Conservation (phyloP, 2,888 invertebrate genomes). For the Nephrotoma appendiculata region DNA sequence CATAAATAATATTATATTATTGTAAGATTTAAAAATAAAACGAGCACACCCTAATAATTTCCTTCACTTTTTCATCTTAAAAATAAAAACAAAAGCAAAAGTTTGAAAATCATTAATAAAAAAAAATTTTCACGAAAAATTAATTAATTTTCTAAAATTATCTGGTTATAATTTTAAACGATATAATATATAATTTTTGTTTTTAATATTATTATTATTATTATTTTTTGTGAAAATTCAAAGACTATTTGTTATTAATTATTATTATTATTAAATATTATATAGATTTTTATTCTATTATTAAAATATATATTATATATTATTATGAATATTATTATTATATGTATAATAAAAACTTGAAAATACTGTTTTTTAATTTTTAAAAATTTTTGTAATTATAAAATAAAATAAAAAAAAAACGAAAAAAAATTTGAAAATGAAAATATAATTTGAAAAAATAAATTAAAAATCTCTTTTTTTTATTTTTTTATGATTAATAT, state of each 20-base stretch:
- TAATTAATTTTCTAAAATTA: not conserved
- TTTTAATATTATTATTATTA: not conserved
- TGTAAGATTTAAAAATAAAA: not conserved
- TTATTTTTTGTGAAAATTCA: not conserved
- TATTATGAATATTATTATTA: not conserved
- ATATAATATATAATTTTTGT: not conserved
- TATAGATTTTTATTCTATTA: not conserved
- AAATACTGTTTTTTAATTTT: not conserved
- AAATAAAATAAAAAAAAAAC: not conserved
- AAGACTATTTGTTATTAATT: not conserved
- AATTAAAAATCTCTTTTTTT: not conserved
- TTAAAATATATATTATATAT: not conserved
- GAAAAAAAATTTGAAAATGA: not conserved
- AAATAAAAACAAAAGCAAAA: not conserved
- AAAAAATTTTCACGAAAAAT: not conserved
- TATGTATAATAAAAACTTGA: not conserved
- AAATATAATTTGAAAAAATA: not conserved
- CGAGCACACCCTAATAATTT: not conserved
- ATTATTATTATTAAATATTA: not conserved
- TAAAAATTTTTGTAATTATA: not conserved
- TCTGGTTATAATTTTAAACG: not conserved
- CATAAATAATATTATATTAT: not conserved
- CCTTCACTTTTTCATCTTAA: not conserved
- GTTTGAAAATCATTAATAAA: not conserved
- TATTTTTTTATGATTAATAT: not conserved